Conservation (phyloP, 2,113 vertebrate genomes). For the Eptesicus fuscus region DNA sequence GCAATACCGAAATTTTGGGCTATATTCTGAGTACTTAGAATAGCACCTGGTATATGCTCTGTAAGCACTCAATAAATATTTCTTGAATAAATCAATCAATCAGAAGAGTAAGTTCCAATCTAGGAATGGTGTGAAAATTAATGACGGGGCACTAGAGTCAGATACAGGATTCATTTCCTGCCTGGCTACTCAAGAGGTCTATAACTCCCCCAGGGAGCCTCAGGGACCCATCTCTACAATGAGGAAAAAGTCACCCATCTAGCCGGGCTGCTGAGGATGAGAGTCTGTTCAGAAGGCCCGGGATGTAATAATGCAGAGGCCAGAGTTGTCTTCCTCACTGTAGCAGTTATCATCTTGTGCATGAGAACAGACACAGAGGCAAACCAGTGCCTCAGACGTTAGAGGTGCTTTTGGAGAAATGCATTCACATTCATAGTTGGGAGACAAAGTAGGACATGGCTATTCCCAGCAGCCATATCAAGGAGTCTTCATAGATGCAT, state of each 20-base stretch:
- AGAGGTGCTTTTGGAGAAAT: not conserved
- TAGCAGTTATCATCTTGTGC: too few species aligned
- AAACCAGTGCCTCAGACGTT: accelerated
- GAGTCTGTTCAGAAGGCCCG: too few species aligned
- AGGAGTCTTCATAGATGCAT: not conserved
- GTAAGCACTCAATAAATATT: not conserved
- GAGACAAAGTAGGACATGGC: not conserved
- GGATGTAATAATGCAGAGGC: not conserved
- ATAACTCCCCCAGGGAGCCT: not conserved
- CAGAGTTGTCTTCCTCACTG: not conserved
- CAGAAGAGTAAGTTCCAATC: not conserved
- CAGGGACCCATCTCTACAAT: not conserved
- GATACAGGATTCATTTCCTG: not conserved
- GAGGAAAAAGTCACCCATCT: not conserved
- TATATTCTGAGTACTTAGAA: not conserved
- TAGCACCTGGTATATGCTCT: not conserved
- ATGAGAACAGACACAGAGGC: not conserved
- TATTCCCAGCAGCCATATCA: not conserved
- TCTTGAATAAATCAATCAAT: not conserved
- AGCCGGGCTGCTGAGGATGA: not conserved
- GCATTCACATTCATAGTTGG: not conserved
- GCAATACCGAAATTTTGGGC: not conserved
- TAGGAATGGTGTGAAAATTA: not conserved
- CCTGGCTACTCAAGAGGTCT: not conserved
- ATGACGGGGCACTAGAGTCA: not conserved